These are phyloP conservation scores for Trachurus trachurus DNA, from an alignment of 2,797 vertebrate genomes.

Conservation along the genomic window DNA sequence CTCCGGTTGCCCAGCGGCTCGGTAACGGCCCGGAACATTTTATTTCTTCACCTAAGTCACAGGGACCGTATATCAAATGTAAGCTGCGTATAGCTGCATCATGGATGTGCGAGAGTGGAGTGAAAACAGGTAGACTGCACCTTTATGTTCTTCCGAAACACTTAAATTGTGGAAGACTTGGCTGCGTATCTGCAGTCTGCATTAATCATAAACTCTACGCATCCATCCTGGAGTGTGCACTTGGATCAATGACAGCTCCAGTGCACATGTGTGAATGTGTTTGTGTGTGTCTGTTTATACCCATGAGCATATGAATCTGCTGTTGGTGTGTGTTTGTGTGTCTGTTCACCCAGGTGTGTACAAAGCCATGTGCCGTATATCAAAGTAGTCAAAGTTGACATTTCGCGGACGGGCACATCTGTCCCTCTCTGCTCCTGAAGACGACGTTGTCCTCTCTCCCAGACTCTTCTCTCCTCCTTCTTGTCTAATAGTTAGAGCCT, in stretches of 20 bases:
- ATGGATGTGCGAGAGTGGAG: conserved; percentile 37
- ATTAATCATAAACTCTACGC: conserved; percentile 42
- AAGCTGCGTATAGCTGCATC: conserved; percentile 26
- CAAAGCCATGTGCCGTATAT: background rate
- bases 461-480: conserved; percentile 22
- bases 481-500: conserved; percentile 75
- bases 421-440: conserved; percentile 52
- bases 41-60: conserved; percentile 60
- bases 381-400: conserved; percentile 15
- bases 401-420: conserved; percentile 53
- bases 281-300: conserved; percentile 28
- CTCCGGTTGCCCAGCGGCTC: conserved; percentile 49
- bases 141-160: conserved; percentile 22
- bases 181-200: conserved; percentile 25
- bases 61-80: conserved; percentile 60
- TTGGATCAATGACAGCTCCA: conserved; percentile 38
- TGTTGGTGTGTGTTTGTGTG: conserved; percentile 4
- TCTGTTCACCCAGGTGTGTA: conserved; percentile 10
- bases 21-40: conserved; percentile 67
- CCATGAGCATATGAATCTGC: conserved; percentile 7
- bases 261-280: conserved; percentile 5
- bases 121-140: conserved; percentile 35
- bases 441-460: conserved; percentile 60
- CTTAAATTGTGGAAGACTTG: conserved; percentile 26
- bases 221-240: conserved; percentile 41